Conservation (phyloP, 2,888 invertebrate genomes). For the Machimus rusticus region DNA sequence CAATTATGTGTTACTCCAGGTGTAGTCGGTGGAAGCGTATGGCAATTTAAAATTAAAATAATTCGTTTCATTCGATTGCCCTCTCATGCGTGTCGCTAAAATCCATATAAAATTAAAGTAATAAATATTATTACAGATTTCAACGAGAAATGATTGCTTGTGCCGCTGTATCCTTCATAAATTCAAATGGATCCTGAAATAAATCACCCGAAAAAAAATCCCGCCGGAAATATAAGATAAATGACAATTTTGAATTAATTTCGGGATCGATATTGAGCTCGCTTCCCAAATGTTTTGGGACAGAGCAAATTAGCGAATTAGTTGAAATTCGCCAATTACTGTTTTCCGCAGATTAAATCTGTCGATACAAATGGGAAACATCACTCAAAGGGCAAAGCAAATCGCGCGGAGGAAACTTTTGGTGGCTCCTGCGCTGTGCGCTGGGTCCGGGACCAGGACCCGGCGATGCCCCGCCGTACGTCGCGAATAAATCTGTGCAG, state of each 20-base stretch:
- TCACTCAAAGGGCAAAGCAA: background rate
- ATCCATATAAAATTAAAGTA: background rate
- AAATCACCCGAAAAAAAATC: background rate
- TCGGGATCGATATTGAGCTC: background rate
- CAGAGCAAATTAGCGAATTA: background rate
- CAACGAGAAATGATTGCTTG: background rate
- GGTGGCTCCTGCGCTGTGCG: background rate
- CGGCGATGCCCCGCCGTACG: background rate
- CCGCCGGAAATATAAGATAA: background rate
- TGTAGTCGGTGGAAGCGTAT: background rate
- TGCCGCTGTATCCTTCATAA: background rate
- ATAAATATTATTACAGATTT: background rate
- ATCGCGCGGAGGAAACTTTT: background rate
- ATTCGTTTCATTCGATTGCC: background rate
- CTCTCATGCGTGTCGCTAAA: background rate
- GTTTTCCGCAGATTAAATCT: background rate
- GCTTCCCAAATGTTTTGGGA: background rate
- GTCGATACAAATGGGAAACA: background rate
- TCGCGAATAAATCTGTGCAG: background rate
- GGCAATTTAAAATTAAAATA: background rate
- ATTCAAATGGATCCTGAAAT: background rate
- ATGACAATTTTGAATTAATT: background rate
- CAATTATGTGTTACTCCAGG: background rate
- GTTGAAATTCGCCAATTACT: constrained; percentile 14
- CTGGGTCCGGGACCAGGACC: background rate